phyloP scores from a whole-genome alignment of 2,113 vertebrate genomes.

The Zosterops lateralis region DNA sequence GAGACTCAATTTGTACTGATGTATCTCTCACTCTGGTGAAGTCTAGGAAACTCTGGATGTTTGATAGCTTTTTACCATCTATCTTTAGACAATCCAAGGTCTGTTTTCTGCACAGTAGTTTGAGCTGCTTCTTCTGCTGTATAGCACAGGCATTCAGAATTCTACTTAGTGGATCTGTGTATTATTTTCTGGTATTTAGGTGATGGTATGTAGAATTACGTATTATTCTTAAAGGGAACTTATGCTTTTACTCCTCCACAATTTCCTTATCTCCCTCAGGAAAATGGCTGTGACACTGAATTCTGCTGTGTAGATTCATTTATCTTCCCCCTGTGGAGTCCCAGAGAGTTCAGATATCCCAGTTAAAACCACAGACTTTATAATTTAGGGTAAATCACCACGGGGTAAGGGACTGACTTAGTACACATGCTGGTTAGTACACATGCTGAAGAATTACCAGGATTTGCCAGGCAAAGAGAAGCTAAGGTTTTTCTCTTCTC shows the following conservation, averaged over 20 bases:
- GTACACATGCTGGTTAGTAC: neutral
- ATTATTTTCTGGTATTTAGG: neutral
- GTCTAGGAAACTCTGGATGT: neutral
- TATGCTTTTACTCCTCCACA: neutral
- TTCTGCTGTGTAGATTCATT: neutral
- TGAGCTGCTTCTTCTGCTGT: neutral
- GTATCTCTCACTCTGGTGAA: neutral
- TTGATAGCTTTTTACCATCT: neutral
- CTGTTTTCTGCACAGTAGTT: conserved; percentile 10
- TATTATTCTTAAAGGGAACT: neutral
- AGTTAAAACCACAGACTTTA: neutral
- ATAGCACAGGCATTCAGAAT: neutral
- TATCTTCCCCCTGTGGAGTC: neutral
- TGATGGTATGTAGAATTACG: neutral
- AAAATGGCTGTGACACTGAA: neutral
- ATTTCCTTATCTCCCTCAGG: conserved; percentile 1
- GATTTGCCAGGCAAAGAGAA: neutral
- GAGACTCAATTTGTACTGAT: conserved; percentile 31
- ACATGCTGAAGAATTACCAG: conserved; percentile 6
- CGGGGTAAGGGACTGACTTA: neutral
- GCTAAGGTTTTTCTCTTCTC: neutral
- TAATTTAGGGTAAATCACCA: neutral
- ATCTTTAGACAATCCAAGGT: conserved; percentile 27
- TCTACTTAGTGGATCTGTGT: neutral
- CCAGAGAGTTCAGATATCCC: neutral